Base-by-base conservation (phyloP, 1,140 invertebrate genomes). In the Lordiphosa stackelbergi region DNA sequence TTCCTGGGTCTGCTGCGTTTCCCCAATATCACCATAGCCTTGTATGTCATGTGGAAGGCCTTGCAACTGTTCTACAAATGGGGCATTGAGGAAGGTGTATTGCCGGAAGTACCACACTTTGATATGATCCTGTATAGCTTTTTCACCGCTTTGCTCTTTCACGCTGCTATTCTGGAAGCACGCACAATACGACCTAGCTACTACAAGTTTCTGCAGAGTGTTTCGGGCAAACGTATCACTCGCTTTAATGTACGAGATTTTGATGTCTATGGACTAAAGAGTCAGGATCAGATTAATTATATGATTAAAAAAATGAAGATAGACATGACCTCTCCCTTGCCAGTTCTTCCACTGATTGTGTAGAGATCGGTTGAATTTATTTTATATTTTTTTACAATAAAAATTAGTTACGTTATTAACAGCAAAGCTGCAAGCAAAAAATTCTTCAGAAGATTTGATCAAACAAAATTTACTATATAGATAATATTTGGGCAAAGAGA, bases 121-220 rank as follows among this genome's bases (percentile, higher is more conserved):
- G 89, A 88, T 19, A 88, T 91, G 54, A 86, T 95, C 37, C 88
- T 95, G 24, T 95, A 95, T 81, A 91, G 92, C 43, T 86, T 93
- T 57, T 94, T 93, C 66, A 95, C 94, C 5, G 93, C 93, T 11
- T 74, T 94, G 62, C 88, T 95, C 5, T 95, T 96, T 73, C 94
- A 95, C 88, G 91, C 91, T 48, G 94, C 93, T 51, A 90, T 95
- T 11, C 65, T 95, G 46, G 94, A 95, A 86, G 94, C 95, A 5
- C 91, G 92, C 46, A 92, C 93, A 71, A 86, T 96, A 28, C 89
- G 94, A 66, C 88, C 92, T n/a, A 94, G 94, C n/a, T 96, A 96
- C 88, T 95, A 93, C 91, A 94, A 93, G 75, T 96, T 95, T 87
- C 88, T 96, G 12, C 89, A 91, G 60, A 90, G 89, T 59, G 87